Evolutionary conservation across 1,140 invertebrate species (phyloP), one percentile per base, ranked within the genome.

Genomic region (Drosophila gunungcola): DNA sequence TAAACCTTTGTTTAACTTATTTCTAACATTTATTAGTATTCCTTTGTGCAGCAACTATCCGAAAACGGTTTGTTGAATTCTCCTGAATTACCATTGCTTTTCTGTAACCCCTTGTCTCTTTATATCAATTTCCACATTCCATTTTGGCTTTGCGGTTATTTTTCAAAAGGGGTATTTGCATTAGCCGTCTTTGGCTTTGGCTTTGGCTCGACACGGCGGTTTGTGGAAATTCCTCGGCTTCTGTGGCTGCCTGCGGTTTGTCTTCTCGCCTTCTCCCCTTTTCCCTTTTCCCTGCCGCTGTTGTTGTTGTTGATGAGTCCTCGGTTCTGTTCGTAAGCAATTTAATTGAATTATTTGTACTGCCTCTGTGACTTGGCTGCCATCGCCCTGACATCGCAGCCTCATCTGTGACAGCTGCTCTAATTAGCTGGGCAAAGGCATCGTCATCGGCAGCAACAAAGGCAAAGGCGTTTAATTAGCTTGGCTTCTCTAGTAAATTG

Each of bases 281-380:
- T 21, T 21, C 16, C 16, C 16, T 21, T n/a, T n/a, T n/a, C n/a
- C n/a, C n/a, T n/a, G n/a, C n/a, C n/a, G 46, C 9, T 9, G 13
- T 29, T 29, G 46, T 11, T 12, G 13, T 27, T 52, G 36, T 27
- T 63, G 42, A 49, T 67, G 65, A 41, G 57, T 41, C 45, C 58
- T n/a, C 39, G 55, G 38, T 51, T 75, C 39, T 58, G 38, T 51
- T 75, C 52, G 62, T 70, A 52, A 63, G 60, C 83, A 76, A 65
- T 83, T 88, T 88, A 88, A 88, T 88, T 88, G 83, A 88, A 88
- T 88, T 88, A 88, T 83, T 88, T 77, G 84, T 52, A 73, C 70
- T 74, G 67, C 53, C 62, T 62, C 62, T 62, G 16, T 67, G 11
- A 9, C 27, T 16, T 60, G 57, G 39, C 56, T 57, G 16, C 16